Base-by-base conservation (phyloP, 2,888 invertebrate genomes). In the Unio pictorum region DNA sequence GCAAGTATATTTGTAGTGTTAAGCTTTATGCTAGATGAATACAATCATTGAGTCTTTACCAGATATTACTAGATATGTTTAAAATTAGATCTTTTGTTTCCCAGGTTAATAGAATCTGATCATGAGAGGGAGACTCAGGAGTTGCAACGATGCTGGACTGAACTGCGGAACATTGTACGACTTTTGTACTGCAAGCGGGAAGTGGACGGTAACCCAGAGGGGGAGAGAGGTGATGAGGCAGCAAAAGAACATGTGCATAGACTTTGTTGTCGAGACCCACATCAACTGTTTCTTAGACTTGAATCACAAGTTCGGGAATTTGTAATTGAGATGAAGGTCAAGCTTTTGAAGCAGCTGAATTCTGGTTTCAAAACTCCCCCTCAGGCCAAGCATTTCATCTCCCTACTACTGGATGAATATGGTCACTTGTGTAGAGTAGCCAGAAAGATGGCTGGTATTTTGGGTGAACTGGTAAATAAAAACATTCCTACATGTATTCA, bases 281-380 rank as follows among this genome's bases (percentile, higher is more conserved):
- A 93, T 86, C 93, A 93, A 85, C 90, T 94, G 74, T 93, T 93
- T 84, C 91, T 93, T 85, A 92, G 93, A 83, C 88, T 94, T 76
- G 93, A 93, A 83, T 92, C 92, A 68, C 92, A 93, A 84, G 92
- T 93, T 45, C 91, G 93, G 80, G 93, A 93, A 85, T 93, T 93
- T 89, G 93, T 93, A 72, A 91, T 93, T 78, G 93, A 93, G 86
- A 92, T 93, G 78, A 93, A 93, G 85, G 92, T 93, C 83, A 91
- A 91, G 73, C 90, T 93, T 73, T 88, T 92, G 75, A 91, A 92
- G 81, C 91, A 92, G 78, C 84, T 92, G 59, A 90, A 91, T 60
- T 82, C 85, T 55, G 91, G 92, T 66, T 90, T 89, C 82, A 91
- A 91, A 84, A 90, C 92, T 66, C 91, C 91, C 26, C 90, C 91